Percentiles rank a stretch among this genome's conserved stretches.
Evolutionary conservation across 1,140 invertebrate genomes (phyloP).

Genomic region (Cyrtorhinus lividipennis): DNA sequence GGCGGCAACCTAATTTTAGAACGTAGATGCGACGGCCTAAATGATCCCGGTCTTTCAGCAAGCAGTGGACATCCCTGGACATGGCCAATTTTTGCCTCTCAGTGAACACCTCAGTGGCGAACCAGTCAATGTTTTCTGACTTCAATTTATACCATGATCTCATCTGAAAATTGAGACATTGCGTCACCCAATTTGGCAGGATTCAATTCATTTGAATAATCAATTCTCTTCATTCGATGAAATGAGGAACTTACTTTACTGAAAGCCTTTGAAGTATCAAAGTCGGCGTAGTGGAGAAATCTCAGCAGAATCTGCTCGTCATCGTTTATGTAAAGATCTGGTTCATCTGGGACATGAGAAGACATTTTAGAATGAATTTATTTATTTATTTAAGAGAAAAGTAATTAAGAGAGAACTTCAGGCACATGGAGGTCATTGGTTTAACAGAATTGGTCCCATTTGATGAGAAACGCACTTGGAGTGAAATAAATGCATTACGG

Average conservation of each 20-base stretch:
- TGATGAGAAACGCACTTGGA: no score
- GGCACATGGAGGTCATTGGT: no score
- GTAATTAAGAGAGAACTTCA: no score
- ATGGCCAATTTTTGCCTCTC: slow-evolving; percentile 24
- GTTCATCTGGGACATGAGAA: no score
- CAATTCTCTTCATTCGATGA: neutral
- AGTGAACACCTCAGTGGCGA: slow-evolving; percentile 25
- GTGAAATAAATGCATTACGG: no score
- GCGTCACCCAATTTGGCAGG: neutral
- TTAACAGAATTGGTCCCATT: no score
- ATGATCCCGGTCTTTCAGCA: slow-evolving; percentile 26
- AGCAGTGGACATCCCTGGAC: slow-evolving; percentile 25
- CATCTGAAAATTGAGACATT: slow-evolving; percentile 26
- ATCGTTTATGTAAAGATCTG: slow-evolving; percentile 11
- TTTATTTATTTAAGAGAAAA: no score
- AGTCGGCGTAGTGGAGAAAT: slow-evolving; percentile 27
- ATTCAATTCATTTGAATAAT: neutral
- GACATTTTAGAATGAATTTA: no score
- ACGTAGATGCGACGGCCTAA: slow-evolving; percentile 29
- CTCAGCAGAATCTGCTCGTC: slow-evolving; percentile 27
- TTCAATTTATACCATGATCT: slow-evolving; percentile 26
- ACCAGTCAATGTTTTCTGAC: slow-evolving; percentile 28
- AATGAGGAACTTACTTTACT: slow-evolving; percentile 22
- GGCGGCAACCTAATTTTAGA: slow-evolving; percentile 29
- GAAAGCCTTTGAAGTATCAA: slow-evolving; percentile 27